Evolutionary conservation across 2,888 invertebrate species (phyloP), one percentile per base, ranked within the genome.

Genomic region (Mayetiola destructor): DNA sequence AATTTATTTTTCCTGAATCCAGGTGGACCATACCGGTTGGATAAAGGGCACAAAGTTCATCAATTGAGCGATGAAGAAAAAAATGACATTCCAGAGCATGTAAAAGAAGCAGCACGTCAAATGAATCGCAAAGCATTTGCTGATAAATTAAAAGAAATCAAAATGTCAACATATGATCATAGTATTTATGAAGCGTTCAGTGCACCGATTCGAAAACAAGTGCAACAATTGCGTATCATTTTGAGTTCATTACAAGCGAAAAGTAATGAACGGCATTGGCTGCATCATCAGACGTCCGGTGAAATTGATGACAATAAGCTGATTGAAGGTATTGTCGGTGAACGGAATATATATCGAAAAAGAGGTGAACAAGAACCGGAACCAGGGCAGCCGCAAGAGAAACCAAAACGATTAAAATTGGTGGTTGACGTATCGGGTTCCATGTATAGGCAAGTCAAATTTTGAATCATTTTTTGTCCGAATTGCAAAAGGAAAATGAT

Each of bases 371-470:
- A 87, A 61, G 86, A 88, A 65, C 92, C 94, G 0, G 92, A 93
- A 68, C 76, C 87, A 12, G 95, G 94, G 53, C 78, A 88, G 20
- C 88, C 88, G 0, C 89, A 89, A 61, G 80, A 86, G 61, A 87
- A 85, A 66, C 93, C 96, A 2, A 97, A 96, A 72, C 76, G 89
- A 3, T 75, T 95, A 42, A 79, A 87, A 58, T 75, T 95, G 0
- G 83, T 95, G 0, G 82, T 91, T 0, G 97, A 97, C 72, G 93
- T 95, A 0, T 94, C 93, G 2, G 96, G 95, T 3, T 93, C 92
- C 62, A 96, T 96, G 95, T 96, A 96, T 68, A 81, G 91, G 78
- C 82, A 64, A 59, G 62, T 57, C 1, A 14, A 56, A n/a, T 16
- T 20, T 37, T 56, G 9, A 53, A 18, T 3, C 27, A 16, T 39